Percentiles rank a stretch among this genome's conserved stretches.
phyloP scores from a whole-genome alignment of 2,888 invertebrate species.

The Orthonychiurus folsomi region DNA sequence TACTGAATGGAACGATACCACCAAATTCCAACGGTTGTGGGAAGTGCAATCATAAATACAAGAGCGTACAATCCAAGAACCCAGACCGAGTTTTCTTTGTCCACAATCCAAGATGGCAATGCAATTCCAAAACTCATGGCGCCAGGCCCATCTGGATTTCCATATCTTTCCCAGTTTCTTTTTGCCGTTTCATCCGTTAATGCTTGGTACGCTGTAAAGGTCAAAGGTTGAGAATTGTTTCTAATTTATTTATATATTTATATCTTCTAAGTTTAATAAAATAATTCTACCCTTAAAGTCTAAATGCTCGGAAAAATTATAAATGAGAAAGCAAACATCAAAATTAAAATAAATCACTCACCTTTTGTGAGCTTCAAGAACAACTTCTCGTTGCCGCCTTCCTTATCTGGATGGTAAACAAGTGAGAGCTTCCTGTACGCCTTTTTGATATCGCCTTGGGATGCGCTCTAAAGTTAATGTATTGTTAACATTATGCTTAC shows the following conservation, averaged over 20 bases:
- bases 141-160: slow-evolving; percentile 98
- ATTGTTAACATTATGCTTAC: neutral
- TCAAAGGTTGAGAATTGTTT: neutral
- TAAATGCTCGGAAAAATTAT: neutral
- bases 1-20: slow-evolving; percentile 97
- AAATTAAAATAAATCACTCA: slow-evolving; percentile 43
- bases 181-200: slow-evolving; percentile 95
- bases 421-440: slow-evolving; percentile 89
- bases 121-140: slow-evolving; percentile 99
- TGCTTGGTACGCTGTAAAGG: slow-evolving; percentile 56
- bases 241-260: neutral
- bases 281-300: too few relatives aligned
- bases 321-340: neutral
- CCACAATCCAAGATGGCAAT: slow-evolving; percentile 98
- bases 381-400: slow-evolving; percentile 90
- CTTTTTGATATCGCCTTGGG: slow-evolving; percentile 82
- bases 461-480: slow-evolving; percentile 60
- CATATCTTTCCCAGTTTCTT: slow-evolving; percentile 97
- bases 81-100: slow-evolving; percentile 98
- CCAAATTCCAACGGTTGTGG: slow-evolving; percentile 89
- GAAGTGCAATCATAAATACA: slow-evolving; percentile 95
- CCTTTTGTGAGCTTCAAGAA: slow-evolving; percentile 97
- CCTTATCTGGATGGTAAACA: slow-evolving; percentile 93
- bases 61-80: slow-evolving; percentile 84
- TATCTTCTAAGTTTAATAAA: too few relatives aligned